Base-by-base conservation (phyloP, 1,140 invertebrate species). In the Adelges cooleyi region DNA sequence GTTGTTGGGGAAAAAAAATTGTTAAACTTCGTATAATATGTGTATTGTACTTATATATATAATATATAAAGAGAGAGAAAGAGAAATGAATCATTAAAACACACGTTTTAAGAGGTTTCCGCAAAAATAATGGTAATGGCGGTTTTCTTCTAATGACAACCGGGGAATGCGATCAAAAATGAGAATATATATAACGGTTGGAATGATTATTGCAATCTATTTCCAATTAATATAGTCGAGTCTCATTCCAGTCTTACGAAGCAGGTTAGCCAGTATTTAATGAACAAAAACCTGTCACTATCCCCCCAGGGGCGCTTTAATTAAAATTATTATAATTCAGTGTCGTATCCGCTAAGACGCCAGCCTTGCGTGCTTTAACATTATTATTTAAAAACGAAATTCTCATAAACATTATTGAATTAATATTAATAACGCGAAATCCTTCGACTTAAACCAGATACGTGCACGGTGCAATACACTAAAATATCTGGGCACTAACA, bases 161-260 rank as follows among this genome's bases (percentile, higher is more conserved):
- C 13, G 56, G 56, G 56, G 56, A 62, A 62, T 62, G 56, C 56
- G 56, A 62, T 62, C 56, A 33, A 62, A 62, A 62, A 62, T 48
- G 56, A 62, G 56, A 17, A 48, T 59, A 46, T 59, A 59, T 42
- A 25, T 48, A 29, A 23, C 11, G 23, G 17, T n/a, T 15, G 56
- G 56, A 62, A 62, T 48, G 56, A 62, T 62, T 62, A 62, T 62
- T 62, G 56, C 56, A 62, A 62, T 62, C 56, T 62, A 62, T 62
- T 62, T 62, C 56, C 56, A 62, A 62, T 62, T 62, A 62, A 62
- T 62, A 62, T 62, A 38, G 38, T 11, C 29, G 29, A 33, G 56
- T 62, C 56, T 62, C 56, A 62, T 62, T 48, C 56, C 56, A 17
- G 25, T 20, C 23, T 62, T 62, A 44, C 42, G n/a, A 25, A 38